Base-by-base conservation (phyloP, 2,888 invertebrate genomes). In the Glyphotaelius pellucidus region DNA sequence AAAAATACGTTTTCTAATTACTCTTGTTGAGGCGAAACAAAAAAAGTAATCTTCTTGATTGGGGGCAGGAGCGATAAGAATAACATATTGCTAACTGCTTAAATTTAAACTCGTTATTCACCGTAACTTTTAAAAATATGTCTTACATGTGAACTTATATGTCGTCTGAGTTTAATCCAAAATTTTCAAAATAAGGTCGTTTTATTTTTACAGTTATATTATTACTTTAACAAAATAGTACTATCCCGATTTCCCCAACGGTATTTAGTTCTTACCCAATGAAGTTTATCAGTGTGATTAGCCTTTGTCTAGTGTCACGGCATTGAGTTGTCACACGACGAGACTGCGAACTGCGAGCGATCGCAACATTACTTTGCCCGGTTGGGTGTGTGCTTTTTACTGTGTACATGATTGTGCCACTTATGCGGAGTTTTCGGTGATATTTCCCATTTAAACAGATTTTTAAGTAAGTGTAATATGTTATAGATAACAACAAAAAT, bases 401-500 rank as follows among this genome's bases (percentile, higher is more conserved):
- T 95, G 95, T 95, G 95, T 95, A 95, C 96, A 95, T 96, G 90
- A 91, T 91, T 96, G 96, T 96, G 96, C 96, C 96, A 96, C 96
- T 95, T 96, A 96, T 96, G 96, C 96, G 96, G 96, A 96, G 95
- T 95, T 95, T 95, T 95, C 96, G 96, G 96, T 96, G 96, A 96
- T 96, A 96, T 95, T 95, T 94, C 95, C 90, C 89, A 87, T 92
- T 87, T 91, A 88, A 80, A 84, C 89, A 85, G 88, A 86, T 89
- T 91, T 92, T 90, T 42, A 90, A 89, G 91, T 93, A 92, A 92
- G 91, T 92, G 81, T 42, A 30, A 42, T 25, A 80, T 38, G 30
- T 30, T 19, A 80, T 80, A 15, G 12, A 25, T 31, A 52, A n/a
- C 32, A 12, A 19, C 19, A 47, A 83, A 90, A 32, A 83, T 32